Evolutionary conservation across 2,113 vertebrate genomes (phyloP).

Genomic region (Sinocyclocheilus anophthalmus): DNA sequence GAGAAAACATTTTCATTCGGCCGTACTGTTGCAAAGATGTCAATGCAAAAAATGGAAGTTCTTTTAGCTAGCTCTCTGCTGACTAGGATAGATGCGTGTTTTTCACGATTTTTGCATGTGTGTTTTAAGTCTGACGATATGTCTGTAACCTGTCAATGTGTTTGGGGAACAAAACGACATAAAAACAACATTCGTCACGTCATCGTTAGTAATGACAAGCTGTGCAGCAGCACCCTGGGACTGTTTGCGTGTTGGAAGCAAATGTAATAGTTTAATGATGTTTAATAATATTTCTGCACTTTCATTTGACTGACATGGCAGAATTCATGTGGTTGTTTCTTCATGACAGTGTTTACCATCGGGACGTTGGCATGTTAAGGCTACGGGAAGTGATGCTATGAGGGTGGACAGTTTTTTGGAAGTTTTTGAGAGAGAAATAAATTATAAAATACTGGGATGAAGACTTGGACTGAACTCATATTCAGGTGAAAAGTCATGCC

Average conservation of each 20-base stretch:
- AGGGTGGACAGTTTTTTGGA: constrained; percentile 32
- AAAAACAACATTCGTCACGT: constrained; percentile 6
- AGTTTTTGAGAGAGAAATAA: constrained; percentile 16
- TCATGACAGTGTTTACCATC: constrained; percentile 43
- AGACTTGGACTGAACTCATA: constrained; percentile 62
- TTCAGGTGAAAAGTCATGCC: constrained; percentile 64
- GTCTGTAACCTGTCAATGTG: constrained; percentile 48
- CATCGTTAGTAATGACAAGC: constrained; percentile 46
- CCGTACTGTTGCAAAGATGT: neutral
- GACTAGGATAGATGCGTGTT: constrained; percentile 58
- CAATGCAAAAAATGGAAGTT: constrained; percentile 35
- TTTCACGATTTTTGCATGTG: constrained; percentile 58
- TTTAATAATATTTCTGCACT: constrained; percentile 68
- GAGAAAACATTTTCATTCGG: constrained; percentile 54
- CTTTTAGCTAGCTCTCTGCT: constrained; percentile 71
- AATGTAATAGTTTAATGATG: constrained; percentile 66
- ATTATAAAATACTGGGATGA: constrained; percentile 41
- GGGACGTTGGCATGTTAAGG: constrained; percentile 24
- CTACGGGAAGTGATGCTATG: constrained; percentile 36
- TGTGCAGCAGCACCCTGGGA: constrained; percentile 56
- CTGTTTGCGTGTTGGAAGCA: constrained; percentile 59
- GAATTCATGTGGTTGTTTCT: constrained; percentile 69
- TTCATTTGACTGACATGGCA: constrained; percentile 60
- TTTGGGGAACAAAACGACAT: constrained; percentile 34
- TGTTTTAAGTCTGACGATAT: constrained; percentile 63